phyloP scores from a whole-genome alignment of 2,888 invertebrate species.

The Cantharis rufa region DNA sequence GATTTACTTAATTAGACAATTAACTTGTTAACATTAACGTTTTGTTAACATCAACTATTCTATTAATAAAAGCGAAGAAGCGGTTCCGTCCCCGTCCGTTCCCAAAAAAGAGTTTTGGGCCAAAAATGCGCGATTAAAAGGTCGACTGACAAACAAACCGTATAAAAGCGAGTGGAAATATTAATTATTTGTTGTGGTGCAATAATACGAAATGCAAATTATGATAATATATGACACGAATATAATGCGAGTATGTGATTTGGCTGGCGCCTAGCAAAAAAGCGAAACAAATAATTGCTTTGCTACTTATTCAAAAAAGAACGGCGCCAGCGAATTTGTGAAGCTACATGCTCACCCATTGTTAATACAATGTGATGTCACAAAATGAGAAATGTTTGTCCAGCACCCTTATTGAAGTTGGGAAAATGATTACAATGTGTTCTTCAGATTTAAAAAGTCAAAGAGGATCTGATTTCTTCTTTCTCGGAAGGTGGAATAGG shows the following conservation, averaged over 20 bases:
- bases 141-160: background rate
- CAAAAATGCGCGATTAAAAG: background rate
- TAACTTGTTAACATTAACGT: background rate
- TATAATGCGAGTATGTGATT: slow-evolving; percentile 25
- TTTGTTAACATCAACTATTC: background rate
- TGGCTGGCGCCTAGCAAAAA: slow-evolving; percentile 27
- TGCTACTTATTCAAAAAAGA: slow-evolving; percentile 22
- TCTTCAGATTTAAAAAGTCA: slow-evolving; percentile 27
- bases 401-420: slow-evolving; percentile 17
- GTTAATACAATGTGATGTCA: slow-evolving; percentile 29
- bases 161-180: background rate
- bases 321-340: slow-evolving; percentile 29
- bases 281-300: slow-evolving; percentile 28
- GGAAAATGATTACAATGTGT: slow-evolving; percentile 37
- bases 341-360: slow-evolving; percentile 16
- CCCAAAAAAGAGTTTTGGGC: background rate
- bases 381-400: slow-evolving; percentile 35
- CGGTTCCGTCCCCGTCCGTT: background rate
- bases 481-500: slow-evolving; percentile 32
- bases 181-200: slow-evolving; percentile 24
- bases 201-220: slow-evolving; percentile 26
- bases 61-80: background rate
- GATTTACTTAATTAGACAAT: background rate
- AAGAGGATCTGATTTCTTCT: slow-evolving; percentile 26
- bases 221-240: slow-evolving; percentile 31